Base-by-base conservation (phyloP, 2,888 invertebrate genomes). In the Zaprionus lineosus region DNA sequence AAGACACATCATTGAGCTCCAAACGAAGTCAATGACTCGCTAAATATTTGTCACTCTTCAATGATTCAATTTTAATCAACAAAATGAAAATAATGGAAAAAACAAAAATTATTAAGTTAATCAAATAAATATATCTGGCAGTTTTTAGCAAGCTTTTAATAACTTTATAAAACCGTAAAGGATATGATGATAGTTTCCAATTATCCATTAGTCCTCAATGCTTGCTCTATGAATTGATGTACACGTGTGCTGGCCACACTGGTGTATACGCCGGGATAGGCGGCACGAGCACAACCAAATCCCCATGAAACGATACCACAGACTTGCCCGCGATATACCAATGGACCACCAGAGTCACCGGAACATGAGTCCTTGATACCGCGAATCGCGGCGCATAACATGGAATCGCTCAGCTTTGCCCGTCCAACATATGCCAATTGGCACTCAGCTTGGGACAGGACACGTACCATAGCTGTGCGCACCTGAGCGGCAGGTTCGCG, bases 251-350 rank as follows among this genome's bases (percentile, higher is more conserved):
- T 84, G 34, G 79, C 82, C 12, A 84, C 79, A 29, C 41, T 78
- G 9, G 88, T 87, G 33, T 88, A 88, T 0, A 88, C 86, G 1
- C 88, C 88, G 0, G 88, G 88, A 68, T 73, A 86, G 9, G 75
- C 66, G 1, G 51, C 19, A 2, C 76, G 72, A 0, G 65, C 89
- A 52, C 89, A 89, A 0, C 88, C 88, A 28, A 86, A 74, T 12
- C 89, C 89, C 84, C 86, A 89, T 0, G 95, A 95, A 0, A 95
- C 95, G 11, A 96, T 91, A 18, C 95, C 95, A 93, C 90, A 74
- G 71, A 90, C 76, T 19, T 79, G 68, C 0, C 86, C 86, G 1
- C 87, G 82, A 28, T 72, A 82, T 1, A 88, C 84, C 12, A 86
- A 63, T 0, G 89, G 89, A 1, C 89, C 89, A 3, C 89, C 90